phyloP scores from a whole-genome alignment of 2,888 invertebrate species.

The Pocota personata region DNA sequence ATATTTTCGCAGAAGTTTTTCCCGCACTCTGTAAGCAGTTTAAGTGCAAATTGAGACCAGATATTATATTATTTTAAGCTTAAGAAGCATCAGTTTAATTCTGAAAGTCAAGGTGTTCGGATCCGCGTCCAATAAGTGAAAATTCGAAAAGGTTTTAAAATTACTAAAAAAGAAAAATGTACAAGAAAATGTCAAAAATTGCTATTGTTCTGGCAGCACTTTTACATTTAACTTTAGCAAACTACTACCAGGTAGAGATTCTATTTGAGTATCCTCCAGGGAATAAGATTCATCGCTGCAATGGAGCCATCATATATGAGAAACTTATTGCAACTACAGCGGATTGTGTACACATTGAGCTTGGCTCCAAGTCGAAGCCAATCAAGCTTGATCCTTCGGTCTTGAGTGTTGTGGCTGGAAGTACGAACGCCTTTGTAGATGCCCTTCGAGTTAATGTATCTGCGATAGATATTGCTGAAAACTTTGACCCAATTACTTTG shows the following conservation, averaged over 20 bases:
- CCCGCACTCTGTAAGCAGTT: not conserved
- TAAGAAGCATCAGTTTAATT: conserved; percentile 20
- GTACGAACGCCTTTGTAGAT: conserved; percentile 53
- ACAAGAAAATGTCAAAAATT: not conserved
- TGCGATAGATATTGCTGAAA: conserved; percentile 58
- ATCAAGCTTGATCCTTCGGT: conserved; percentile 52
- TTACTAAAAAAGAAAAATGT: not conserved
- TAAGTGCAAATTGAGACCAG: not conserved
- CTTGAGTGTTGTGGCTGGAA: conserved; percentile 74
- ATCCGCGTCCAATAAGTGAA: not conserved
- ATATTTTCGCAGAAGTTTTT: conserved; percentile 5
- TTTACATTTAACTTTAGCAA: not conserved
- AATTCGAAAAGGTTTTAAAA: not conserved
- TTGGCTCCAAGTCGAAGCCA: conserved; percentile 32
- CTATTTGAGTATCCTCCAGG: conserved; percentile 63
- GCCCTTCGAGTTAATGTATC: conserved; percentile 68
- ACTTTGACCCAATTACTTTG: conserved; percentile 73
- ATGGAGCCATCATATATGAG: conserved; percentile 76
- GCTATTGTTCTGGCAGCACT: not conserved
- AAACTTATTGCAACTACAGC: conserved; percentile 76
- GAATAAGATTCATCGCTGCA: conserved; percentile 75
- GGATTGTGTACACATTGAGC: conserved; percentile 74
- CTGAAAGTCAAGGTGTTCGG: conserved; percentile 30
- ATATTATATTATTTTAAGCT: conserved; percentile 6
- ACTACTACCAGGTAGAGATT: conserved; percentile 75